A percentile compares a stretch with the other conserved stretches of the same genome.
These are phyloP conservation scores for Colletes gigas DNA, from an alignment of 1,140 invertebrate species.

Conservation along the genomic window DNA sequence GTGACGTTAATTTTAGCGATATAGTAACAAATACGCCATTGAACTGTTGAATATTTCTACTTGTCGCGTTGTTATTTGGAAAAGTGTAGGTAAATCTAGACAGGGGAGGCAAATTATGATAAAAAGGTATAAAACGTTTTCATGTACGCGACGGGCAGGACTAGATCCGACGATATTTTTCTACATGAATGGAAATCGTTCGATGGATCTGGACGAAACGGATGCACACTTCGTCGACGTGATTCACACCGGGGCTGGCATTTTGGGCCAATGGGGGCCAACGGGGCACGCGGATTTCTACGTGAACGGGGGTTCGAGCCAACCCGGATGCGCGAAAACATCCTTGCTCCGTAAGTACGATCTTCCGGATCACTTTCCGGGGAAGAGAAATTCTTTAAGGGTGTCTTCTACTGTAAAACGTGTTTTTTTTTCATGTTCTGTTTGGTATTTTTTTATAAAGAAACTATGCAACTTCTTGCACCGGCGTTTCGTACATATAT, in stretches of 20 bases:
- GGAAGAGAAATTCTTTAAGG: background rate
- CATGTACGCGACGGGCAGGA: constrained; percentile 77
- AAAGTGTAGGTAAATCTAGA: no score
- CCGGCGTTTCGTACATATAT: no score
- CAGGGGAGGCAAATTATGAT: no score
- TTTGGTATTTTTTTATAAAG: no score
- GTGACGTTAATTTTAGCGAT: no score
- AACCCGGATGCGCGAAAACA: constrained; percentile 91
- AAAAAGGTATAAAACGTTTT: background rate
- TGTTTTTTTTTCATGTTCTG: no score
- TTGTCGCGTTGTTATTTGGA: no score
- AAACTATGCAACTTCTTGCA: no score
- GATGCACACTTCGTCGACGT: constrained; percentile 95
- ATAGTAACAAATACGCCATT: no score
- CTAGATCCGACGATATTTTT: constrained; percentile 91
- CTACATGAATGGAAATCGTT: constrained; percentile 89
- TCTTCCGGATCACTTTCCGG: background rate
- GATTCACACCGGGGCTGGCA: constrained; percentile 93
- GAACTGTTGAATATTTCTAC: no score
- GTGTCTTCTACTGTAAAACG: no score
- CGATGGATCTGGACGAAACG: constrained; percentile 90
- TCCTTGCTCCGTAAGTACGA: constrained; percentile 88
- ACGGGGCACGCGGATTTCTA: constrained; percentile 95
- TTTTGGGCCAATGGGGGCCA: constrained; percentile 91
- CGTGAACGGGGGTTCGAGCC: constrained; percentile 93